These are phyloP conservation scores for Mionectes macconnelli DNA, from an alignment of 2,113 vertebrate genomes.

Conservation along the genomic window DNA sequence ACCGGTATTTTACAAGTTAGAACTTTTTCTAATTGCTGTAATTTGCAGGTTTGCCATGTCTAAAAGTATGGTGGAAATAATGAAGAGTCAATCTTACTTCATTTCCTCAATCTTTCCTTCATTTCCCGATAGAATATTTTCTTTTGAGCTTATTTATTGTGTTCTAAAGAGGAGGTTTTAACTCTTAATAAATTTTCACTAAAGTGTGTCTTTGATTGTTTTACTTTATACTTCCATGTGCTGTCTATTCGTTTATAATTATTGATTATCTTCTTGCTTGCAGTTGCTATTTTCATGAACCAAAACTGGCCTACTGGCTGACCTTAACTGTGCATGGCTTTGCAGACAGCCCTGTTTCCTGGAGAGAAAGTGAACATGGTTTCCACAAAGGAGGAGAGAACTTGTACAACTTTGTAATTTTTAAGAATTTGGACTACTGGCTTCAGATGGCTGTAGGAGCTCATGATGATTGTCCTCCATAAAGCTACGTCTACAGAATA, in stretches of 20 bases:
- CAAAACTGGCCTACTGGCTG: constrained; percentile 77
- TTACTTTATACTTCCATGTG: not conserved
- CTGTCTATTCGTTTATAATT: not conserved
- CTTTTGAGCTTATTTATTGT: not conserved
- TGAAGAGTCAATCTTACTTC: not conserved
- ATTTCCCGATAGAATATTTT: not conserved
- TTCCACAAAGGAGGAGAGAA: constrained; percentile 87
- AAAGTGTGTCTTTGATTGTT: not conserved
- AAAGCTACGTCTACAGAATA: not conserved
- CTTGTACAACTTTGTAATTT: constrained; percentile 88
- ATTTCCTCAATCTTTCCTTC: not conserved
- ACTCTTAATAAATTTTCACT: not conserved
- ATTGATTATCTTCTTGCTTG: constrained; percentile 1
- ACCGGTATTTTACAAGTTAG: not conserved
- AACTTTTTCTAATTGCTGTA: not conserved
- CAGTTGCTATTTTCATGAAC: constrained; percentile 82
- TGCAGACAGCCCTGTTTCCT: constrained; percentile 88
- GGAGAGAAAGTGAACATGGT: constrained; percentile 83
- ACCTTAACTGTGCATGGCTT: constrained; percentile 89
- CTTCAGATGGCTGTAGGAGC: constrained; percentile 87
- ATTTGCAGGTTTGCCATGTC: not conserved
- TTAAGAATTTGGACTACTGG: constrained; percentile 85
- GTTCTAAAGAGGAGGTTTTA: not conserved
- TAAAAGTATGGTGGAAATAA: not conserved
- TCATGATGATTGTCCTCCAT: constrained; percentile 83